Percentiles rank a stretch among this genome's conserved stretches.
phyloP scores from a whole-genome alignment of 64 coral and sea anemone species.

The Montipora sp. region DNA sequence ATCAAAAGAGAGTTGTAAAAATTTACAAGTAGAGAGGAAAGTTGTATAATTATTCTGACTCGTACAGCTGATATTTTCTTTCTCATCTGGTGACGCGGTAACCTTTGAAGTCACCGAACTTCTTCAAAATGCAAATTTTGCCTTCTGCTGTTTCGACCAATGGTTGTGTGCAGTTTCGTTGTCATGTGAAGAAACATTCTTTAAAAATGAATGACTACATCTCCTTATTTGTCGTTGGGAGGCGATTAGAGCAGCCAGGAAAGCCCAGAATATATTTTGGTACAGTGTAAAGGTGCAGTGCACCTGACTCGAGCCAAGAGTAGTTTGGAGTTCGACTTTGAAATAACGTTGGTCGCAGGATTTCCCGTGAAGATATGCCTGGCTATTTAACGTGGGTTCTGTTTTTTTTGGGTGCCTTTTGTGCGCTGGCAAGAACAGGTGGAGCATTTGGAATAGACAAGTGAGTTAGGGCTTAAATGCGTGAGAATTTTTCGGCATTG shows the following conservation, averaged over 20 bases:
- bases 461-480: slow-evolving; percentile 57
- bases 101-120: slow-evolving; percentile 27
- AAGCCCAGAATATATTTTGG: slow-evolving; percentile 87
- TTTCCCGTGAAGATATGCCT: slow-evolving; percentile 69
- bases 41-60: neutral
- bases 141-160: slow-evolving; percentile 60
- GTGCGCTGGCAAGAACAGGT: slow-evolving; percentile 48
- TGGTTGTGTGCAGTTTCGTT: slow-evolving; percentile 54
- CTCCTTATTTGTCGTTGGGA: slow-evolving; percentile 92
- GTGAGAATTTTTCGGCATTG: slow-evolving; percentile 24
- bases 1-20: too few relatives aligned
- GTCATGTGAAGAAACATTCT: slow-evolving; percentile 67
- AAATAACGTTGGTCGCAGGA: slow-evolving; percentile 18
- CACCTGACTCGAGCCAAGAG: slow-evolving; percentile 50
- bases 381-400: slow-evolving; percentile 66
- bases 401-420: slow-evolving; percentile 78
- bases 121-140: slow-evolving; percentile 42
- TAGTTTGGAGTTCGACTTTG: slow-evolving; percentile 65
- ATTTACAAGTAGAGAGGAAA: neutral
- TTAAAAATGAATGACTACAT: slow-evolving; percentile 98
- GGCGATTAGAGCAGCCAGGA: slow-evolving; percentile 76
- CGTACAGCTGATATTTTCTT: neutral
- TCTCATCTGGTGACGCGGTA: slow-evolving; percentile 7
- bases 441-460: neutral
- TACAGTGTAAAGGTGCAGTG: slow-evolving; percentile 35